Percentiles rank a stretch among this genome's conserved stretches.
Conservation (phyloP, 2,113 vertebrate genomes). For the Callipepla squamata region DNA sequence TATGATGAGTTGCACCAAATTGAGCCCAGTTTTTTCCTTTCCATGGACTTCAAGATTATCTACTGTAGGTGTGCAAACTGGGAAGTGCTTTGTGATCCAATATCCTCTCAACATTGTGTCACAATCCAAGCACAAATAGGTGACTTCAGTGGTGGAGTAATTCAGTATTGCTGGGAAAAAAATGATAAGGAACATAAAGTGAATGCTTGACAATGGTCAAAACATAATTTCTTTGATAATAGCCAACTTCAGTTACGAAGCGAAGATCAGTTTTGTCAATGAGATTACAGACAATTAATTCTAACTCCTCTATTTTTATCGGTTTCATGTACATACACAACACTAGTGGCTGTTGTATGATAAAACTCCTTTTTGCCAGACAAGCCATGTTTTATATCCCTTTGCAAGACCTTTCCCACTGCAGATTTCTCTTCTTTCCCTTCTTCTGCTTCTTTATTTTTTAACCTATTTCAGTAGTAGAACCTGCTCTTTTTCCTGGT, state of each 20-base stretch:
- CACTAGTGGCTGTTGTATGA: conserved; percentile 46
- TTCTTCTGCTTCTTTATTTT: background rate
- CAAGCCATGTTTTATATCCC: background rate
- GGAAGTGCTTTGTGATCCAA: background rate
- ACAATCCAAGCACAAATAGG: background rate
- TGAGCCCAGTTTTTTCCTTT: background rate
- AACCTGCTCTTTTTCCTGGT: background rate
- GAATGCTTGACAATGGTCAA: background rate
- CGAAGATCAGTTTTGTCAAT: background rate
- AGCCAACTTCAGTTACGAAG: background rate
- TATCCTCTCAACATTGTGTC: background rate
- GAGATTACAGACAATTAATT: background rate
- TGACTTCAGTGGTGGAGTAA: background rate
- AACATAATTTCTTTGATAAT: background rate
- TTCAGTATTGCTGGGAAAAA: background rate
- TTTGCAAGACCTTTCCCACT: background rate
- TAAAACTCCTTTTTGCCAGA: conserved; percentile 31
- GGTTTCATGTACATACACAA: background rate
- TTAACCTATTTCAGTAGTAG: background rate
- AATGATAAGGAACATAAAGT: background rate
- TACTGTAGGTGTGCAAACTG: background rate
- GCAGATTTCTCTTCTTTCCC: background rate
- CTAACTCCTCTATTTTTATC: background rate
- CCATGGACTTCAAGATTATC: background rate
- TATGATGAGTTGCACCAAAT: background rate